Evolutionary conservation across 2,797 vertebrate genomes (phyloP), one percentile per base, ranked within the genome.

Genomic region (Neopelma chrysocephalum): DNA sequence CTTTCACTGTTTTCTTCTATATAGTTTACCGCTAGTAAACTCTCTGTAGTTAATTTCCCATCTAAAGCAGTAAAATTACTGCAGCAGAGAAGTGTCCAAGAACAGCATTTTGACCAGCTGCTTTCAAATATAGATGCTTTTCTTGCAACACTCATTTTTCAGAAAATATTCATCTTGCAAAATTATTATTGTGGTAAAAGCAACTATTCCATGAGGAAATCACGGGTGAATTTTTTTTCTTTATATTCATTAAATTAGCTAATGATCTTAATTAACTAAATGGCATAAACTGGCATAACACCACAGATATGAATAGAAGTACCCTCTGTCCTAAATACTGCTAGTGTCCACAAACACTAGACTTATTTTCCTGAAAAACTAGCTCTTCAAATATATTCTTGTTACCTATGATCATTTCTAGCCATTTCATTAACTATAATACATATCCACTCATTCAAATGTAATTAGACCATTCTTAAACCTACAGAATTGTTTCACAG

Each of bases 111-210:
- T 34, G 76, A 96, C 75, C 92, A 96, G 64, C 73, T 94, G 81
- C 83, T 96, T 97, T 95, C 91, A 95, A 91, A 94, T 94, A 93
- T 75, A 36, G n/a, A 31, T 95, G 48, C 16, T 95, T 96, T 91
- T 92, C 95, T 97, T 93, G 36, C 25, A 90, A 85, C 85, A 95
- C 54, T 92, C 64, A 90, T 58, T 92, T 96, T 85, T 69, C 87
- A 93, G 77, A 79, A 66, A 94, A 95, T 89, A 94, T 92, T 86
- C 84, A 89, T 96, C 72, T 77, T 96, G 93, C 89, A 95, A 97
- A 96, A 95, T 94, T 81, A 92, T 72, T 96, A 90, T 73, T 95
- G 82, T 96, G 82, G 94, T 53, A 95, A 72, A 95, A 91, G 76
- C 42, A 82, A 76, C 34, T 97, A 36, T 95, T 96, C 80, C 92